phyloP scores from a whole-genome alignment of 2,888 invertebrate genomes.

The Spilarctia lutea region DNA sequence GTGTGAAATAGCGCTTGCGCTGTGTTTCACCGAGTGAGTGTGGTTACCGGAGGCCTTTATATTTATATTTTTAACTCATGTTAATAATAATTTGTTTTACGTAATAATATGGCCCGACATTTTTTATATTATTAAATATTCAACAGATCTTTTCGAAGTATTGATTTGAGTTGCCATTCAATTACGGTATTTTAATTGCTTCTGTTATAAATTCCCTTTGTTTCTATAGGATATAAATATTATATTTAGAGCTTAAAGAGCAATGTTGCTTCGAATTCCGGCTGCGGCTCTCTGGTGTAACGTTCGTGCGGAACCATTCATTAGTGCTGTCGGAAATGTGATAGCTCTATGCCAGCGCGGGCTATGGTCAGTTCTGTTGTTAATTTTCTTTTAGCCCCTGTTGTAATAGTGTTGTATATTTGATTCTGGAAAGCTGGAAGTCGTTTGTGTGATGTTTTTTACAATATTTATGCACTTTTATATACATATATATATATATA shows the following conservation, averaged over 20 bases:
- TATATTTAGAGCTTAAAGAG: not conserved
- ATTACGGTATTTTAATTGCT: not conserved
- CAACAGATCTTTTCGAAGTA: too few species aligned
- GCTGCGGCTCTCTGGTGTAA: not conserved
- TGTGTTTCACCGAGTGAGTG: too few species aligned
- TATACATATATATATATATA: too few species aligned
- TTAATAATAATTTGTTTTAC: too few species aligned
- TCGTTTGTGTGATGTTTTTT: too few species aligned
- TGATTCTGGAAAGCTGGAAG: not conserved
- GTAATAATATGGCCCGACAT: too few species aligned
- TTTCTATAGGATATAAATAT: not conserved
- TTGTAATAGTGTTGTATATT: not conserved
- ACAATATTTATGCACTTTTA: too few species aligned
- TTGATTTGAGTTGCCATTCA: not conserved
- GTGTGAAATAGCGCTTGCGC: too few species aligned
- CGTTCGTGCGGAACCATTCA: conserved; percentile 9
- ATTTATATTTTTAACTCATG: too few species aligned
- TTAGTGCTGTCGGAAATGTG: conserved; percentile 14
- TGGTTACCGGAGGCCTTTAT: too few species aligned
- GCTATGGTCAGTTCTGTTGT: not conserved
- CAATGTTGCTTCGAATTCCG: conserved; percentile 3
- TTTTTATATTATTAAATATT: too few species aligned
- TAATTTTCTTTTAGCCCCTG: not conserved
- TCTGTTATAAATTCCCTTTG: not conserved
- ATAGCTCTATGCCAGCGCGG: not conserved